phyloP scores from a whole-genome alignment of 2,797 vertebrate genomes.

The Pseudomugil gertrudae region DNA sequence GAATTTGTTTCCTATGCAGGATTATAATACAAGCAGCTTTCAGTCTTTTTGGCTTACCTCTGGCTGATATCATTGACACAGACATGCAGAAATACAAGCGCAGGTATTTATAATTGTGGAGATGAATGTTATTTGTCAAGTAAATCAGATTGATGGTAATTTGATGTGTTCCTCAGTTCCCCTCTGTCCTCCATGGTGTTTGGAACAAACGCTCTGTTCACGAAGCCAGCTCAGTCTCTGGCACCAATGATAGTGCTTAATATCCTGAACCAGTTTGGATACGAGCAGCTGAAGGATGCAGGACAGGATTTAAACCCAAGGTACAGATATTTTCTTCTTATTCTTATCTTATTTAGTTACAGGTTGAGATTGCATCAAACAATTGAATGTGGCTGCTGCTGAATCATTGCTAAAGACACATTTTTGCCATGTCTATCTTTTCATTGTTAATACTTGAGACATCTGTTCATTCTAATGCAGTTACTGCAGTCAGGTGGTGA shows the following conservation, averaged over 20 bases:
- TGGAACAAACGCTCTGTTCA: slow-evolving; percentile 92
- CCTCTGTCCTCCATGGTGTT: slow-evolving; percentile 93
- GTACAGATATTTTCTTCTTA: slow-evolving; percentile 64
- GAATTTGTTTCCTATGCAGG: slow-evolving; percentile 72
- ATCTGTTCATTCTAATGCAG: neutral
- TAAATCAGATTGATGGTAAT: neutral
- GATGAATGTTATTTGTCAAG: neutral
- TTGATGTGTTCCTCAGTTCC: slow-evolving; percentile 73
- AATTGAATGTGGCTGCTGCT: neutral
- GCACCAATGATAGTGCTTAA: slow-evolving; percentile 89
- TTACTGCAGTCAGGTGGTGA: neutral
- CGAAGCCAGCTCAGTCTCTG: slow-evolving; percentile 91
- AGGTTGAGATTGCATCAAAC: neutral
- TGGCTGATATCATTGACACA: slow-evolving; percentile 90
- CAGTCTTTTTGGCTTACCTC: slow-evolving; percentile 89
- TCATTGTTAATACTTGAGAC: neutral
- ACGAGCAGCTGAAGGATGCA: slow-evolving; percentile 81
- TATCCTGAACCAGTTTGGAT: slow-evolving; percentile 88
- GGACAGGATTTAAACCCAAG: slow-evolving; percentile 63
- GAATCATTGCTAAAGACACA: neutral
- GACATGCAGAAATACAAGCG: slow-evolving; percentile 87
- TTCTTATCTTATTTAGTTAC: slow-evolving; percentile 20
- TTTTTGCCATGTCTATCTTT: neutral
- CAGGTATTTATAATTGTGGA: slow-evolving; percentile 72
- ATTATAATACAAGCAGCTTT: slow-evolving; percentile 86